Conservation (phyloP, 1,140 invertebrate species). For the Whitmania pigra region DNA sequence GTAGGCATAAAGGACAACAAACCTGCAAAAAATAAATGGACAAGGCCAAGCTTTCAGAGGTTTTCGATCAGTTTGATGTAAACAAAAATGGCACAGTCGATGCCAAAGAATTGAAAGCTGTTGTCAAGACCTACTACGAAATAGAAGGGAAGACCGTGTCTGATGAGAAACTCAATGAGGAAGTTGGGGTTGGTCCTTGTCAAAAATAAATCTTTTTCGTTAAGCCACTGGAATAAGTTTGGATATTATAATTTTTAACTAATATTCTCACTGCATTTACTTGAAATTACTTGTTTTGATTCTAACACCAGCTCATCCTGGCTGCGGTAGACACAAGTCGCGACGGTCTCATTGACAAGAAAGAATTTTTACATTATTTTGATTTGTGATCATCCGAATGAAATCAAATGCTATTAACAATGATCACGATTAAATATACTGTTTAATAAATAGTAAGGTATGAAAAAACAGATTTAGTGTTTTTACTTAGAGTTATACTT, state of each 20-base stretch:
- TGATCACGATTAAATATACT: no score
- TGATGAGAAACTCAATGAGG: background rate
- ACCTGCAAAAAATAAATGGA: background rate
- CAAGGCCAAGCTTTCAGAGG: background rate
- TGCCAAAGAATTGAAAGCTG: conserved; percentile 14
- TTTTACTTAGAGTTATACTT: no score
- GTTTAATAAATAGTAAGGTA: no score
- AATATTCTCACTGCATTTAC: no score
- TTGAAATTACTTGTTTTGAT: background rate
- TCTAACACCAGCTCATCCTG: background rate
- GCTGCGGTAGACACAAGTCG: conserved; percentile 4
- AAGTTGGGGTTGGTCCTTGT: conserved; percentile 3
- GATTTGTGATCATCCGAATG: conserved; percentile 1
- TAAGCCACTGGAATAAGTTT: no score
- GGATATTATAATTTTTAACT: no score
- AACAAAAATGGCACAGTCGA: conserved; percentile 12
- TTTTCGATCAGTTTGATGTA: conserved; percentile 3
- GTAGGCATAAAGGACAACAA: no score
- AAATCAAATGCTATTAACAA: no score
- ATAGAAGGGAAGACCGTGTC: background rate
- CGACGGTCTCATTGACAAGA: conserved; percentile 2
- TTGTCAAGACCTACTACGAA: conserved; percentile 3
- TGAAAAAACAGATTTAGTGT: no score
- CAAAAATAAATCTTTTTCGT: no score
- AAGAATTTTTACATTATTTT: conserved; percentile 8